phyloP scores from a whole-genome alignment of 2,888 invertebrate genomes.

The Beris morrisii region DNA sequence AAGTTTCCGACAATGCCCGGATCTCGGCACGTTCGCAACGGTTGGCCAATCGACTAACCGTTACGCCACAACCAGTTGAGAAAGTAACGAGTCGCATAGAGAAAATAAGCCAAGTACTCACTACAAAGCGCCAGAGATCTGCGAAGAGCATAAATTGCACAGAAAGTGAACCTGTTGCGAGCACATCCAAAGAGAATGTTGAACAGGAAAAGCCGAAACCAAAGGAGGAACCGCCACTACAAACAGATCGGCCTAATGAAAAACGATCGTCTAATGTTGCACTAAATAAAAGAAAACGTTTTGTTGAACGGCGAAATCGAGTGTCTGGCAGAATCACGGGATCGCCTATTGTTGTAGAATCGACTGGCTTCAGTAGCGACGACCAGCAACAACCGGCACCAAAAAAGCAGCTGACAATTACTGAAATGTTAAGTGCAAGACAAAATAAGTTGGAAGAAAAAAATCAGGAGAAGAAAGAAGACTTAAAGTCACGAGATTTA shows the following conservation, averaged over 20 bases:
- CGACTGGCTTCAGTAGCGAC: slow-evolving; percentile 27
- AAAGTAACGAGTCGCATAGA: slow-evolving; percentile 26
- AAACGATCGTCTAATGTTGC: slow-evolving; percentile 7
- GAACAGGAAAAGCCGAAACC: background rate
- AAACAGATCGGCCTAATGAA: slow-evolving; percentile 5
- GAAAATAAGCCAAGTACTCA: slow-evolving; percentile 19
- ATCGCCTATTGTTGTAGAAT: slow-evolving; percentile 29
- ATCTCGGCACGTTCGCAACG: slow-evolving; percentile 35
- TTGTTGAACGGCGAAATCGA: slow-evolving; percentile 34
- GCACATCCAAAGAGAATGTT: background rate
- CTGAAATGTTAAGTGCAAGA: slow-evolving; percentile 51
- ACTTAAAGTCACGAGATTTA: slow-evolving; percentile 34
- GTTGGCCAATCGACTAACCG: slow-evolving; percentile 33
- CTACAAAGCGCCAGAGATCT: slow-evolving; percentile 29
- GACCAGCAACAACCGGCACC: slow-evolving; percentile 34
- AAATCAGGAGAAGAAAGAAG: slow-evolving; percentile 40
- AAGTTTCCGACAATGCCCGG: background rate
- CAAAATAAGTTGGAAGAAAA: slow-evolving; percentile 24
- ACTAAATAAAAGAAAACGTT: slow-evolving; percentile 37
- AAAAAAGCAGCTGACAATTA: slow-evolving; percentile 53
- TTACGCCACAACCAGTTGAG: slow-evolving; percentile 31
- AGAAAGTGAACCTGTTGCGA: background rate
- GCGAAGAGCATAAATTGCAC: background rate
- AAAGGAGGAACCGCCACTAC: background rate
- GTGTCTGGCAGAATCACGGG: slow-evolving; percentile 35